Conservation (phyloP, 1,140 invertebrate genomes). For the Bombus fervidus region DNA sequence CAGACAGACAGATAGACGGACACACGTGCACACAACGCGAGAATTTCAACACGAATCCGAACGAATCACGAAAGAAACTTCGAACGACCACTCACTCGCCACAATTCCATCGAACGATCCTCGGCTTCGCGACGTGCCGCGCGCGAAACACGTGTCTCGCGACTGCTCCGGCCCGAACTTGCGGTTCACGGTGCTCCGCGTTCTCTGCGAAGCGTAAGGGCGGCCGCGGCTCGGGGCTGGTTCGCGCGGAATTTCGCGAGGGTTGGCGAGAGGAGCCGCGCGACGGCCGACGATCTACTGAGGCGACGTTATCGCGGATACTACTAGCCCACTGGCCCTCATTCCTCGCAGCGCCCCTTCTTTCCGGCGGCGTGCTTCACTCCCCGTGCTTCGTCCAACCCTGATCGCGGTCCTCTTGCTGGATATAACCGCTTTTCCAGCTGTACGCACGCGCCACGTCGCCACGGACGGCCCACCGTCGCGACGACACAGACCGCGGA, state of each 20-base stretch:
- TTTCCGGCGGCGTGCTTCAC: conserved; percentile 24
- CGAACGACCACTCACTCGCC: too few species aligned
- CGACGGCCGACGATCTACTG: conserved; percentile 56
- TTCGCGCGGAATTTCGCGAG: conserved; percentile 33
- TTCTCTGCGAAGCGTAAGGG: background rate
- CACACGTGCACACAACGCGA: too few species aligned
- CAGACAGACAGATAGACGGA: background rate
- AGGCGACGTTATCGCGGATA: conserved; percentile 59
- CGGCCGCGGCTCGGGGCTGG: background rate
- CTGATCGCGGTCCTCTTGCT: background rate
- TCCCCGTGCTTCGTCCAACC: conserved; percentile 3
- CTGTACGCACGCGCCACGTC: conserved; percentile 25
- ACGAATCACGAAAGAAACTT: too few species aligned
- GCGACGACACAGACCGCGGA: conserved; percentile 35
- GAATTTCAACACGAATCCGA: too few species aligned
- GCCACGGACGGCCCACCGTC: conserved; percentile 16
- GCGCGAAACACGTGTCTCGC: background rate
- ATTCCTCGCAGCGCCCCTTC: conserved; percentile 44
- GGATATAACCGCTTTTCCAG: background rate
- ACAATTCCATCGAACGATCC: too few species aligned
- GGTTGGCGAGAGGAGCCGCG: conserved; percentile 34
- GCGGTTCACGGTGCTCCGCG: background rate
- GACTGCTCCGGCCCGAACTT: background rate
- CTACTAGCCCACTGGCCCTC: conserved; percentile 66
- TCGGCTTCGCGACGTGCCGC: background rate